Percentiles rank a stretch among this genome's conserved stretches.
Evolutionary conservation across 2,888 invertebrate genomes (phyloP).

Genomic region (Autographa pulchrina): DNA sequence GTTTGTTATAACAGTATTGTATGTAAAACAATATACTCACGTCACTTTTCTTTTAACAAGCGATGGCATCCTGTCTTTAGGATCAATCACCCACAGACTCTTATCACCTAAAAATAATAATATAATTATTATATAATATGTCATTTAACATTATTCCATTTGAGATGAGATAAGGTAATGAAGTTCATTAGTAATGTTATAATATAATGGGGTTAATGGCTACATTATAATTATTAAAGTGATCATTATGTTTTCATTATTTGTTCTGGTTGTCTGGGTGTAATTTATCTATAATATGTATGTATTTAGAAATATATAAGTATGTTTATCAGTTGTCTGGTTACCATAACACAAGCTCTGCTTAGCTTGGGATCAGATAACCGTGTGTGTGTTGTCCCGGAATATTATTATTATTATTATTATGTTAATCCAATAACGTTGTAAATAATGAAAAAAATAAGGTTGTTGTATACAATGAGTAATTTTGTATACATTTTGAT

Average conservation of each 20-base stretch:
- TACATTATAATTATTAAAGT: neutral
- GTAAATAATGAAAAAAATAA: too few relatives aligned
- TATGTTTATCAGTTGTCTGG: too few relatives aligned
- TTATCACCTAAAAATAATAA: slow-evolving; percentile 86
- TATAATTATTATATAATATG: slow-evolving; percentile 2
- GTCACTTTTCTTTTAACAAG: slow-evolving; percentile 73
- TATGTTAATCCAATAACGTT: too few relatives aligned
- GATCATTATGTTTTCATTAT: neutral
- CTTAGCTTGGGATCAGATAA: too few relatives aligned
- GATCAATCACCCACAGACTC: slow-evolving; percentile 87
- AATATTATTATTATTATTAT: too few relatives aligned
- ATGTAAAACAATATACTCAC: slow-evolving; percentile 69
- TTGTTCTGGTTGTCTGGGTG: too few relatives aligned
- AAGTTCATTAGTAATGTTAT: neutral
- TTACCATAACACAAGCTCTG: too few relatives aligned
- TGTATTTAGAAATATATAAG: too few relatives aligned
- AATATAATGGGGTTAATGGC: neutral
- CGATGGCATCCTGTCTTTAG: slow-evolving; percentile 81
- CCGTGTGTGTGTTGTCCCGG: too few relatives aligned
- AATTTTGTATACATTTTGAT: too few relatives aligned
- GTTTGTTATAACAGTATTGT: slow-evolving; percentile 42
- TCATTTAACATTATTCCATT: neutral
- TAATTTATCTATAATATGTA: too few relatives aligned
- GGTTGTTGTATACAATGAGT: too few relatives aligned
- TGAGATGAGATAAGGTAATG: neutral